A percentile compares a stretch with the other conserved stretches of the same genome.
These are phyloP conservation scores for Drosophila sechellia DNA, from an alignment of 1,140 invertebrate genomes.

Conservation along the genomic window DNA sequence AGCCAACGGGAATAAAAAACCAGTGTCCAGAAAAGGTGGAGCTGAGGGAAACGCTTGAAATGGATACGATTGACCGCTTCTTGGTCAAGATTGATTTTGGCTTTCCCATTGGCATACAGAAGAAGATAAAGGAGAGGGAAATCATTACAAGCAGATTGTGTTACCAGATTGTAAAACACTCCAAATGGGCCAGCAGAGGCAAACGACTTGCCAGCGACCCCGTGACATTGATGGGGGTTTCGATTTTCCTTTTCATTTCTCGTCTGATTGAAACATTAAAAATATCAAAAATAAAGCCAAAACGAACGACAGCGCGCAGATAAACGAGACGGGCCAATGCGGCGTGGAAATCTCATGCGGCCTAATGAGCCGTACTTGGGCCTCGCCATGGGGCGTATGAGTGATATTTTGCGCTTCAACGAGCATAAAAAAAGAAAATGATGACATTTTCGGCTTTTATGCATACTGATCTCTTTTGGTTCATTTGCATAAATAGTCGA, in stretches of 20 bases:
- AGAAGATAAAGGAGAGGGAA: background rate
- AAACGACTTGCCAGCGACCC: conserved; percentile 8
- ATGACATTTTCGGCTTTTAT: conserved; percentile 78
- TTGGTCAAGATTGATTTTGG: conserved; percentile 70
- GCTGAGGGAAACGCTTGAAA: conserved; percentile 52
- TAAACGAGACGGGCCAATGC: conserved; percentile 25
- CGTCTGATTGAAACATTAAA: conserved; percentile 77
- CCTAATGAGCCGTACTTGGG: conserved; percentile 68
- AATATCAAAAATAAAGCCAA: conserved; percentile 42
- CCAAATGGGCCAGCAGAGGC: conserved; percentile 27
- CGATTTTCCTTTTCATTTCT: conserved; percentile 76
- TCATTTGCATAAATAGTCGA: conserved; percentile 81
- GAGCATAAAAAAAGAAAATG: conserved; percentile 51
- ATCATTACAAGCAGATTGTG: conserved; percentile 66
- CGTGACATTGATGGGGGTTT: conserved; percentile 79
- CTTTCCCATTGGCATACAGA: conserved; percentile 23
- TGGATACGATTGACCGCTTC: conserved; percentile 62
- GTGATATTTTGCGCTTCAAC: conserved; percentile 77
- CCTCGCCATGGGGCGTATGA: conserved; percentile 71
- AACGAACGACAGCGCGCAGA: conserved; percentile 5
- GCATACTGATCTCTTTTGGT: conserved; percentile 55
- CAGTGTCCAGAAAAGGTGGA: conserved; percentile 2
- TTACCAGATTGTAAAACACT: conserved; percentile 76
- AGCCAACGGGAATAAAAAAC: background rate
- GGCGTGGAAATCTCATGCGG: conserved; percentile 47